Evolutionary conservation across 2,797 vertebrate genomes (phyloP), one percentile per base, ranked within the genome.

Genomic region (Telmatherina bonti): DNA sequence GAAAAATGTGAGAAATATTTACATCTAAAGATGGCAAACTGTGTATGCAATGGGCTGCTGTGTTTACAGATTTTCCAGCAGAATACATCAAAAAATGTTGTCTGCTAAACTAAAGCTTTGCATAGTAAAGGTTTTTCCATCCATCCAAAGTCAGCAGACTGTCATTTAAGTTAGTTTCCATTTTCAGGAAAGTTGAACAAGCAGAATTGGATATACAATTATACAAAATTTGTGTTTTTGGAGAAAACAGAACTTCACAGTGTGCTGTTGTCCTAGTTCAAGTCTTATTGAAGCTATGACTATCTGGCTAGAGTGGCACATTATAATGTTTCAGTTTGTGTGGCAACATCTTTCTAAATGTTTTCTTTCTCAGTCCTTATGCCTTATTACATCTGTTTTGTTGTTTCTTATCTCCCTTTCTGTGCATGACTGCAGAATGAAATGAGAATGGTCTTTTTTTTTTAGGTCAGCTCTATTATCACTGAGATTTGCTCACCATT

Each of bases 341-440:
- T 67, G 9, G 45, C 61, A 35, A 38, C 41, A 36, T 52, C 36
- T 75, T 69, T 41, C 53, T 53, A 43, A 58, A 33, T 38, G 67
- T 54, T 10, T 65, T 72, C 33, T 45, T 74, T 81, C 53, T 33
- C 49, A 58, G 65, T 70, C 45, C 68, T 64, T 31, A 9, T 6
- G 51, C 69, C 73, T 79, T 53, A 77, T 79, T 76, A 77, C 54
- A 75, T 79, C 62, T 29, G 68, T 70, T 63, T 51, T 53, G 30
- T 36, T 53, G n/a, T 71, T 58, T 68, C 33, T 73, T 15, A 66
- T 79, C 30, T 63, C 33, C 33, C 33, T 66, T 63, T 67, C 59
- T 72, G 75, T 54, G 71, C 58, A 71, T 72, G 71, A 75, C 70
- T 60, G 59, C 66, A 45, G 41, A 59, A 1, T 0, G 60, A 36